Percentiles rank a stretch among this genome's conserved stretches.
These are phyloP conservation scores for Sylvia atricapilla DNA, from an alignment of 2,113 vertebrate genomes.

Conservation along the genomic window DNA sequence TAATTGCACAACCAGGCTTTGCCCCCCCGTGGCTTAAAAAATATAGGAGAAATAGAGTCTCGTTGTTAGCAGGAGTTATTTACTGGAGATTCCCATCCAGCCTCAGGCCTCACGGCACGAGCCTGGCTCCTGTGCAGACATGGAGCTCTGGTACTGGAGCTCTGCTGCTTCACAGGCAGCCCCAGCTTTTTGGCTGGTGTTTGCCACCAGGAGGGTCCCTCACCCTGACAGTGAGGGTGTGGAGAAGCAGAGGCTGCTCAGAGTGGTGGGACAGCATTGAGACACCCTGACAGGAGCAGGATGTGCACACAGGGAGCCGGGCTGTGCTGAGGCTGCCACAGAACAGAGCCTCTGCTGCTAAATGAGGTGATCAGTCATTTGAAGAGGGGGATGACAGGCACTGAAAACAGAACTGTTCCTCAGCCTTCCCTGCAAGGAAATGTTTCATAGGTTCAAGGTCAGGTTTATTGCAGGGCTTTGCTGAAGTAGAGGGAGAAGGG, in stretches of 20 bases:
- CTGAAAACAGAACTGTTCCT: background rate
- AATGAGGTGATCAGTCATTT: background rate
- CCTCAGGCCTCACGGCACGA: background rate
- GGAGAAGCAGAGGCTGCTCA: background rate
- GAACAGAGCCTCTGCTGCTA: background rate
- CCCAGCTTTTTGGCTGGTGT: background rate
- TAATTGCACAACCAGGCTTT: background rate
- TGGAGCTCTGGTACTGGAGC: background rate
- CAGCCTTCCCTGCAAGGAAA: background rate
- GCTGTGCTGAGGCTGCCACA: background rate
- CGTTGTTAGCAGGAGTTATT: background rate
- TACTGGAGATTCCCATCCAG: background rate
- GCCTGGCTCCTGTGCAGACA: background rate
- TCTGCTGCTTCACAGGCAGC: background rate
- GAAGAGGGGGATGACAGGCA: background rate
- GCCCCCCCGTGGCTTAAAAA: background rate
- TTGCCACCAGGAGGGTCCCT: background rate
- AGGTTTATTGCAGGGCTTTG: background rate
- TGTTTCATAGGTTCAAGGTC: background rate
- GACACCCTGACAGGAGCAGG: background rate
- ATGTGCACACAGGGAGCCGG: background rate
- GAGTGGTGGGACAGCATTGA: background rate
- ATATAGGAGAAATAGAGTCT: background rate
- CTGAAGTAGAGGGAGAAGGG: background rate
- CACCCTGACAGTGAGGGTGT: fast-evolving